Evolutionary conservation across 2,113 vertebrate genomes (phyloP).

Genomic region (Cyphomyrus discorhynchus): DNA sequence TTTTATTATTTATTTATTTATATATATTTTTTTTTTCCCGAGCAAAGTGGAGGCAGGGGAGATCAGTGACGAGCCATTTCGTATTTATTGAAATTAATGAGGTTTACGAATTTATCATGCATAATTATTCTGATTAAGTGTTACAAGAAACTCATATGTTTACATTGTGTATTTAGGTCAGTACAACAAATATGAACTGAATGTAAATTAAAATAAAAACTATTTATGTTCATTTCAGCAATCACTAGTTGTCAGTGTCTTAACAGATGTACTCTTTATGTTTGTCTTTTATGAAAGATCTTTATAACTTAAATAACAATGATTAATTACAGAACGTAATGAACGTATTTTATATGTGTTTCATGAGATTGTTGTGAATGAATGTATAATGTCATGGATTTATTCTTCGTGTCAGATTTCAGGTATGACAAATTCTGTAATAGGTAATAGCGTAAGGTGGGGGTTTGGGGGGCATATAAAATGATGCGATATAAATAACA

Average conservation of each 20-base stretch:
- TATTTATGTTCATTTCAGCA: slow-evolving; percentile 13
- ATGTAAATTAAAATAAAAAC: slow-evolving; percentile 22
- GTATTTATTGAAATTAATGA: not conserved
- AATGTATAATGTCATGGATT: not conserved
- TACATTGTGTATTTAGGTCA: not conserved
- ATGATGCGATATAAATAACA: not conserved
- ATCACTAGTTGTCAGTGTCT: not conserved
- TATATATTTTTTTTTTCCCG: not conserved
- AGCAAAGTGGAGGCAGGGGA: not conserved
- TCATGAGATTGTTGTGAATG: not conserved
- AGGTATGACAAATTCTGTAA: not conserved
- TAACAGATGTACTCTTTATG: not conserved
- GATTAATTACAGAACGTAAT: not conserved
- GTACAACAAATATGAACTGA: not conserved
- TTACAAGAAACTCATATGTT: not conserved
- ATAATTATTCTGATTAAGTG: slow-evolving; percentile 7
- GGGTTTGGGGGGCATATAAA: not conserved
- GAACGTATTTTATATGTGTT: not conserved
- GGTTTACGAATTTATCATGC: not conserved
- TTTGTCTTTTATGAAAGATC: not conserved
- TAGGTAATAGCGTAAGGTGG: not conserved
- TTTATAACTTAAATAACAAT: not conserved
- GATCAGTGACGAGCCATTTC: not conserved
- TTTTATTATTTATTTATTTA: not conserved
- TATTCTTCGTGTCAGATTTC: not conserved